Base-by-base conservation (phyloP, 2,113 vertebrate species). In the Erpornis zantholeuca region DNA sequence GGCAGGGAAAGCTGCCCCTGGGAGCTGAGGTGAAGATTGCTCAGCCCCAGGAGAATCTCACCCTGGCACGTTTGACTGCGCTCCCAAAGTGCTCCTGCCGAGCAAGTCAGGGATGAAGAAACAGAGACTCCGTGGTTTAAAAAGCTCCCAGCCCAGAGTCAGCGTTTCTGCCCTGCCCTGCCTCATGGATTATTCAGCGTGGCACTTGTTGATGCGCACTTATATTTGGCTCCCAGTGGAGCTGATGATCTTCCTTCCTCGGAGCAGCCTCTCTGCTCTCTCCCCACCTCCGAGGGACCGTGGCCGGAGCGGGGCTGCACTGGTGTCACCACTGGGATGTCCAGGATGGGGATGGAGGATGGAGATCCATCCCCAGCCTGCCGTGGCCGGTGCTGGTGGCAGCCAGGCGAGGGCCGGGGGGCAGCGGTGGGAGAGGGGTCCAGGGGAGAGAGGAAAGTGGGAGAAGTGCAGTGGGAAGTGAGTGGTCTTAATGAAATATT, bases 401-500 rank as follows among this genome's bases (percentile, higher is more conserved):
- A 49, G 87, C 8, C 31, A 17, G 60, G 50, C 35, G 18, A 27
- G 42, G 50, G 4, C 2, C 2, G 1, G 35, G 70, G 54, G 36
- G 57, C 57, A 40, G 68, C 15, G 4, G 11, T 64, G 49, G 85
- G 50, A 84, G 79, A 86, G 60, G 57, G 86, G 95, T 94, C 92
- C 76, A 21, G 1, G 36, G 88, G 81, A 92, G 90, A 19, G 28
- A 88, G 94, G 28, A 85, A 91, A 97, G 95, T 96, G 96, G 97
- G 95, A 95, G 96, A 97, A 96, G 92, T 59, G 92, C 92, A 47
- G 96, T 92, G 96, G 97, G 97, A 96, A 97, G 97, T 47, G 97
- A 97, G 97, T 88, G 92, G 96, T 94, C 95, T 82, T 98, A 72
- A 98, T 98, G 97, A 98, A 98, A 98, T 97, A 98, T 98, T 98